A percentile compares a stretch with the other conserved stretches of the same genome.
These are phyloP conservation scores for Pithys albifrons DNA, from an alignment of 2,113 vertebrate genomes.

Conservation along the genomic window DNA sequence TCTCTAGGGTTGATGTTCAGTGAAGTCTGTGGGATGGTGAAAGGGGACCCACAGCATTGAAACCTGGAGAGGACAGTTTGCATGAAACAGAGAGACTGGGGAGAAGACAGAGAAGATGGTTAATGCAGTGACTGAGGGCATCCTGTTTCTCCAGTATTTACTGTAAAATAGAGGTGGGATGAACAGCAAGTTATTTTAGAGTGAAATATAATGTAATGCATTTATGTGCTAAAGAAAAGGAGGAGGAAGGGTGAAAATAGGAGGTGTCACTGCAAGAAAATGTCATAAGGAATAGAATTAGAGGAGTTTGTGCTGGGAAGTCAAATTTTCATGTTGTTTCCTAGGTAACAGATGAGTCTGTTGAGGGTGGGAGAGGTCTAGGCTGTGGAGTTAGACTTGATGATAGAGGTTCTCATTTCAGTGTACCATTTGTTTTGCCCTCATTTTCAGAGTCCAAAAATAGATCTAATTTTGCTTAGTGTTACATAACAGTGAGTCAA, in stretches of 20 bases:
- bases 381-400: neutral
- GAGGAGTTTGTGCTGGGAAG: neutral
- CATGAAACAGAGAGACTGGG: neutral
- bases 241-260: neutral
- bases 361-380: neutral
- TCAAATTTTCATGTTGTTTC: neutral
- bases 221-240: conserved; percentile 1
- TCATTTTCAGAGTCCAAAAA: conserved; percentile 16
- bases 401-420: neutral
- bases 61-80: neutral
- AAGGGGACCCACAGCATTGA: neutral
- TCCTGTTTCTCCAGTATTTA: neutral
- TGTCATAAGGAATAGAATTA: neutral
- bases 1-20: neutral
- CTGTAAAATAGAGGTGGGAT: neutral
- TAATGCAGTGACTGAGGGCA: neutral
- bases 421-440: neutral
- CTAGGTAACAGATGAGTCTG: neutral
- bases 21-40: neutral
- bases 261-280: neutral
- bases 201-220: neutral
- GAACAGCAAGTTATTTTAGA: neutral
- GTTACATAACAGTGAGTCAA: conserved; percentile 18
- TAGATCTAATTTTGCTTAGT: neutral
- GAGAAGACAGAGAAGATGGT: neutral